Base-by-base conservation (phyloP, 35 echinoderm and acorn worm genomes). In the Heliocidaris tuberculata region DNA sequence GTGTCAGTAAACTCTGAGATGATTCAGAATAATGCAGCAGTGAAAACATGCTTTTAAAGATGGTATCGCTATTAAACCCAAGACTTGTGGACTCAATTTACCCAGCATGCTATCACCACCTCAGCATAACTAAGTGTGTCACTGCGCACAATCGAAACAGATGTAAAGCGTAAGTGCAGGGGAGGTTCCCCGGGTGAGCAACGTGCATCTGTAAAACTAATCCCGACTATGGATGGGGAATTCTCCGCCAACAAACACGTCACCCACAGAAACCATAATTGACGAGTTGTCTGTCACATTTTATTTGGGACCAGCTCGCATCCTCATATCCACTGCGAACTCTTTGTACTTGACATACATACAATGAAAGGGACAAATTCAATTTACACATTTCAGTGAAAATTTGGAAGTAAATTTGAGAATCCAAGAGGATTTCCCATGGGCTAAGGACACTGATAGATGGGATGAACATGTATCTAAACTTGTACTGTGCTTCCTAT, bases 51-150 rank as follows among this genome's bases (percentile, higher is more conserved):
- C 65, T 78, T 78, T 78, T 78, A 78, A 78, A 78, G 65, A 89
- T 89, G 87, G 87, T 89, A 89, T 89, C 87, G 31, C 87, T 89
- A 89, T 89, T 48, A 89, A 48, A 89, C 31, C 87, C 31, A 89
- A 89, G 87, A 89, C 65, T 78, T 78, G 65, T 78, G 65, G 65
- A 78, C 87, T 89, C 87, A 89, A 89, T 89, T 89, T 89, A 89
- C 87, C 87, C 87, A 89, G 87, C 87, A 89, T n/a, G 19, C 87
- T 89, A 89, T 89, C 87, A 89, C 47, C 87, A 89, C 87, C 87
- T 89, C 32, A 11, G 32, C 87, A 89, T 89, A 89, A 89, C 87
- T 48, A 89, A 89, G 87, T 89, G 87, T 89, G 87, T 89, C 87
- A 89, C 31, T 47, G 87, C 87, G 47, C 31, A 89, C 87, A 89